Conservation (phyloP, 2,888 invertebrate genomes). For the Tholera decimalis region DNA sequence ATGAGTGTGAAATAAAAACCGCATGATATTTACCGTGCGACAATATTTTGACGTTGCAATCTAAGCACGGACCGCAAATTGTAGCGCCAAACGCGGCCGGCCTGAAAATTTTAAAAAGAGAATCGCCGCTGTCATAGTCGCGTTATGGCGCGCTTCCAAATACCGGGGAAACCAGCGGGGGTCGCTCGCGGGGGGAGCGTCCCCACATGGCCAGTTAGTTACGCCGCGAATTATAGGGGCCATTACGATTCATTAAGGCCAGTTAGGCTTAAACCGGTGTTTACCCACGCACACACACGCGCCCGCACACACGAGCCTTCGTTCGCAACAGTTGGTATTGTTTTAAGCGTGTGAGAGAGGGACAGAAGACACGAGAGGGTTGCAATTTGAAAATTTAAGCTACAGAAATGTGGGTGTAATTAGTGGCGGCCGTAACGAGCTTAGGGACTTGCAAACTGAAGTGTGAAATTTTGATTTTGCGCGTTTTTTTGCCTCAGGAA, state of each 20-base stretch:
- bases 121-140: conserved; percentile 87
- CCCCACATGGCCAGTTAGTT: conserved; percentile 91
- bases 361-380: conserved; percentile 74
- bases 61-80: conserved; percentile 88
- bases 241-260: conserved; percentile 92
- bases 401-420: conserved; percentile 85
- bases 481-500: conserved; percentile 27
- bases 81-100: conserved; percentile 78
- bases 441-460: conserved; percentile 81
- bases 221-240: conserved; percentile 92
- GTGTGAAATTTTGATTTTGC: conserved; percentile 81
- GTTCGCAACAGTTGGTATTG: conserved; percentile 85
- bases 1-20: conserved; percentile 38
- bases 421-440: conserved; percentile 86
- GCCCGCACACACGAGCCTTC: conserved; percentile 68
- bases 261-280: conserved; percentile 92
- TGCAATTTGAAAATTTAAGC: conserved; percentile 85
- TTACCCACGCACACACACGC: conserved; percentile 87
- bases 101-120: conserved; percentile 89
- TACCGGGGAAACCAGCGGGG: conserved; percentile 71
- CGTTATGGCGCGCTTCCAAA: conserved; percentile 90
- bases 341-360: conserved; percentile 78
- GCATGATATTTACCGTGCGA: conserved; percentile 44
- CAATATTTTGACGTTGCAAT: conserved; percentile 73
- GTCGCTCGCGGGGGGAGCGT: conserved; percentile 68